Evolutionary conservation across 1,140 invertebrate genomes (phyloP).

Genomic region (Hyles euphorbiae): DNA sequence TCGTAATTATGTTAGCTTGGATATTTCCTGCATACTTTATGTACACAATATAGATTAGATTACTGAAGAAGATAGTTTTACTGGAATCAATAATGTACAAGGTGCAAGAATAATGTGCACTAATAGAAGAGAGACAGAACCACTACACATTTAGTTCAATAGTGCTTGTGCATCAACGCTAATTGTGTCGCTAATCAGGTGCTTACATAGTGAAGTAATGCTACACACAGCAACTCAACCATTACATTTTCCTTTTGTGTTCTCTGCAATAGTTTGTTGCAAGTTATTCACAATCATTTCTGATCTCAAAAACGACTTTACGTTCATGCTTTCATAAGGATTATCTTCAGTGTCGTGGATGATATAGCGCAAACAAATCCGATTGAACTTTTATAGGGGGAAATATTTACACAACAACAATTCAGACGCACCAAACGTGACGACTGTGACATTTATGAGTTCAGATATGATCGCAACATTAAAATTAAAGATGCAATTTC

Average conservation of each 20-base stretch:
- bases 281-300: neutral
- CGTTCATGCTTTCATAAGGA: slow-evolving; percentile 14
- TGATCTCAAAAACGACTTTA: slow-evolving; percentile 12
- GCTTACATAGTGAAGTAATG: slow-evolving; percentile 26
- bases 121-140: slow-evolving; percentile 19
- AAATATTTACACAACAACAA: too few species aligned
- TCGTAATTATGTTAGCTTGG: too few species aligned
- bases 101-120: slow-evolving; percentile 33
- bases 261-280: slow-evolving; percentile 11
- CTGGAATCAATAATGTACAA: neutral
- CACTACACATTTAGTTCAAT: slow-evolving; percentile 10
- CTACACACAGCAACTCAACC: neutral
- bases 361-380: too few species aligned
- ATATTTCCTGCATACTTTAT: too few species aligned
- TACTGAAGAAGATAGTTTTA: too few species aligned
- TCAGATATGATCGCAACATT: slow-evolving; percentile 25
- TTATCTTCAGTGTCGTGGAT: slow-evolving; percentile 4
- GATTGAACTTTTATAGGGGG: too few species aligned
- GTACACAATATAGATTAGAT: too few species aligned
- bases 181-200: slow-evolving; percentile 46
- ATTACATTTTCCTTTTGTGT: too few species aligned
- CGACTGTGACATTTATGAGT: slow-evolving; percentile 4
- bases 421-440: too few species aligned
- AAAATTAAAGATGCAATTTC: slow-evolving; percentile 25
- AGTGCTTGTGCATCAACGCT: slow-evolving; percentile 60